Evolutionary conservation across 37 sponge, comb jelly and placozoan species (phyloP).

Genomic region (Cliona cf. orientalis): DNA sequence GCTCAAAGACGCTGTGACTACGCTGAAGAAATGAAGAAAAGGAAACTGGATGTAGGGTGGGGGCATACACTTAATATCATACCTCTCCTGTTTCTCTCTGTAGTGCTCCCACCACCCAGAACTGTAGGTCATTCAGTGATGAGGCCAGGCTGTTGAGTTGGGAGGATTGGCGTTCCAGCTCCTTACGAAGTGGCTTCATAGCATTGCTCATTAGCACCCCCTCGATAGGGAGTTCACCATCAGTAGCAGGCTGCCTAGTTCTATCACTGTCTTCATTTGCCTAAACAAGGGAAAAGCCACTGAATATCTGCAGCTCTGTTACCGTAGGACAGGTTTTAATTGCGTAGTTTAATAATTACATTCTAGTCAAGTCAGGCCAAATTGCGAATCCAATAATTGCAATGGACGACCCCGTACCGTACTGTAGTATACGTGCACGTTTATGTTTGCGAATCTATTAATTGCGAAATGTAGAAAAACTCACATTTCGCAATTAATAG

Average conservation of each 20-base stretch:
- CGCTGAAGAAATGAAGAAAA: neutral
- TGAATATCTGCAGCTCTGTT: too few species aligned
- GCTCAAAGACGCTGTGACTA: neutral
- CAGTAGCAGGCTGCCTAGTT: neutral
- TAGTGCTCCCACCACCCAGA: neutral
- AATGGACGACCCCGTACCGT: too few species aligned
- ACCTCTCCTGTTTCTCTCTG: conserved; percentile 2
- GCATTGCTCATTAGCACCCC: neutral
- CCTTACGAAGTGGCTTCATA: neutral
- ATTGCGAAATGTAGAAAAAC: too few species aligned
- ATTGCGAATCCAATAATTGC: too few species aligned
- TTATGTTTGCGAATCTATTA: too few species aligned
- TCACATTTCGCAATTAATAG: too few species aligned
- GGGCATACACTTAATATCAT: neutral
- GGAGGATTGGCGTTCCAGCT: neutral
- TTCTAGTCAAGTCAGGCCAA: too few species aligned
- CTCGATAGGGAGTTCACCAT: neutral
- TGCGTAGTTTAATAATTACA: too few species aligned
- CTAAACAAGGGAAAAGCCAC: too few species aligned
- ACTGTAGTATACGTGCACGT: too few species aligned
- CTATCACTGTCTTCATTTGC: too few species aligned
- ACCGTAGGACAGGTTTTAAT: too few species aligned
- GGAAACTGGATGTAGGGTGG: neutral
- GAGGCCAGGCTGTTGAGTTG: neutral
- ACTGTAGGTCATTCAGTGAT: neutral